Percentiles rank a stretch among this genome's conserved stretches.
phyloP scores from a whole-genome alignment of 2,888 invertebrate species.

The Baronia brevicornis region DNA sequence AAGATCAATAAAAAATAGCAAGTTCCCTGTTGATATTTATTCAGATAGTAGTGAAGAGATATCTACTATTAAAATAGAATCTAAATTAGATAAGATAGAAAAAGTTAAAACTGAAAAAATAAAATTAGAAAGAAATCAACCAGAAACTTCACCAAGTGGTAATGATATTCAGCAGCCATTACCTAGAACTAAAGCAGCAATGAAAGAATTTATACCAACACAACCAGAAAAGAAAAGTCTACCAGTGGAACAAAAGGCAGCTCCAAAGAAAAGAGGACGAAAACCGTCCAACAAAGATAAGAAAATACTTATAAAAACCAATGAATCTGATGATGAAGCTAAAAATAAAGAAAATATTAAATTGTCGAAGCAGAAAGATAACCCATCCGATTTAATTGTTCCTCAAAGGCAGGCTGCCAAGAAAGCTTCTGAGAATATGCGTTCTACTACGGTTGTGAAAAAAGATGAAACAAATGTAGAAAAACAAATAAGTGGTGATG shows the following conservation, averaged over 20 bases:
- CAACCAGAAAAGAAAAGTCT: constrained; percentile 50
- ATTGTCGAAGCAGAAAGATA: constrained; percentile 66
- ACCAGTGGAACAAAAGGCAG: constrained; percentile 41
- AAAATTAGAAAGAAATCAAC: constrained; percentile 74
- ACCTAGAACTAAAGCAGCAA: constrained; percentile 87
- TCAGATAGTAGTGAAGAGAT: constrained; percentile 85
- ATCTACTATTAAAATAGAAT: constrained; percentile 42
- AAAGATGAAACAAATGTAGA: constrained; percentile 51
- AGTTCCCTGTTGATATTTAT: constrained; percentile 84
- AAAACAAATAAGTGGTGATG: constrained; percentile 46
- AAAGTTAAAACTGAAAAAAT: constrained; percentile 52
- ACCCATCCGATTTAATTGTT: constrained; percentile 89
- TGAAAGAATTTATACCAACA: constrained; percentile 85
- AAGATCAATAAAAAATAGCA: constrained; percentile 70
- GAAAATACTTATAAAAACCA: constrained; percentile 36
- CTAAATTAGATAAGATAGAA: constrained; percentile 65
- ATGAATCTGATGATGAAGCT: constrained; percentile 59
- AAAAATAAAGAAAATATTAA: constrained; percentile 70
- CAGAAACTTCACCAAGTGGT: constrained; percentile 76
- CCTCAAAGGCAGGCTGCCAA: constrained; percentile 94
- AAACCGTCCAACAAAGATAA: constrained; percentile 67
- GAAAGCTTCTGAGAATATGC: constrained; percentile 92
- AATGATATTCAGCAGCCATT: constrained; percentile 81
- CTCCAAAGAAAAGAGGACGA: constrained; percentile 58
- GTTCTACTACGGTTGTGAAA: constrained; percentile 75